Conservation (phyloP, 2,797 vertebrate species). For the Monodelphis domestica region DNA sequence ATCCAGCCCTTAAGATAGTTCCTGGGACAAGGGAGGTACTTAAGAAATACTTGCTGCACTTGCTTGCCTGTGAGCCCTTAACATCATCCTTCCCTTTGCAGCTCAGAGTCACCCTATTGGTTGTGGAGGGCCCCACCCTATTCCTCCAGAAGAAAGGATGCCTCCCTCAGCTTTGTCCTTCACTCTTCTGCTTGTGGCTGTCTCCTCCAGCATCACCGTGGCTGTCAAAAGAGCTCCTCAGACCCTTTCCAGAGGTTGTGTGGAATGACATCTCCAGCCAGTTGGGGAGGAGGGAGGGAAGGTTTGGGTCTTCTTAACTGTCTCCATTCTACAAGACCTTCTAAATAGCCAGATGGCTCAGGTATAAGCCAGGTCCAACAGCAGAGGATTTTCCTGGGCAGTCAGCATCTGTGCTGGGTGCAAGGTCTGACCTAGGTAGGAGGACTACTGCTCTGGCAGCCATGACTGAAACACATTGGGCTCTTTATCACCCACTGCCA, state of each 20-base stretch:
- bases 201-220: conserved; percentile 83
- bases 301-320: conserved; percentile 25
- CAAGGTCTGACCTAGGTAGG: neutral
- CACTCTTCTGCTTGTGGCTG: conserved; percentile 77
- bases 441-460: neutral
- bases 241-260: conserved; percentile 85
- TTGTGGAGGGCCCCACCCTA: neutral
- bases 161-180: conserved; percentile 70
- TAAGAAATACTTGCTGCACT: neutral
- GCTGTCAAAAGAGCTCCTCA: conserved; percentile 82
- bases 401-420: neutral
- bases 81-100: neutral
- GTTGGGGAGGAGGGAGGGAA: neutral
- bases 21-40: neutral
- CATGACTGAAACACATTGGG: neutral
- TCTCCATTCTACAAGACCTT: neutral
- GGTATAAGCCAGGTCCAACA: neutral
- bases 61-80: neutral
- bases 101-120: neutral
- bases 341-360: neutral
- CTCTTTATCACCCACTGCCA: neutral
- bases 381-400: neutral
- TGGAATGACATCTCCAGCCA: conserved; percentile 13
- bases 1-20: neutral
- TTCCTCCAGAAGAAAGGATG: conserved; percentile 67